Evolutionary conservation across 2,888 invertebrate species (phyloP), one percentile per base, ranked within the genome.

Genomic region (Bibio marci): DNA sequence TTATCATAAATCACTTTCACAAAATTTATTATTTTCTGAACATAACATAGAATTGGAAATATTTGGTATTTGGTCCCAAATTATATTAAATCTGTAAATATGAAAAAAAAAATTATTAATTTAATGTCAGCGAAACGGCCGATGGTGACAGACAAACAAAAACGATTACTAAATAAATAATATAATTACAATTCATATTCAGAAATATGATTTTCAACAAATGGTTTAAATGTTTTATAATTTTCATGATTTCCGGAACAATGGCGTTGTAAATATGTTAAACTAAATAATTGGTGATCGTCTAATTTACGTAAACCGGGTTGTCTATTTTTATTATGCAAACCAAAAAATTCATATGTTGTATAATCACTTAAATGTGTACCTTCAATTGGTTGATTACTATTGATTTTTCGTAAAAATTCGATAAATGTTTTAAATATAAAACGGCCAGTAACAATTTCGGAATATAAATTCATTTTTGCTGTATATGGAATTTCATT

Each of bases 261-360:
- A 41, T 60, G 59, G 41, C 57, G 56, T 41, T 61, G 61, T 56
- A 61, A 54, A 41, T 56, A 55, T 22, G 57, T 50, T 18, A 61
- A 43, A 3, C 58, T 54, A 35, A 57, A 61, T n/a, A 60, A 49
- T 44, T 61, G 58, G 28, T 58, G 56, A 42, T 58, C 56, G 31
- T 57, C 55, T 26, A 48, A 53, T n/a, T 55, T 53, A 13, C 59
- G 52, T 38, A 61, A 44, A 1, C 60, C 61, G 1, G 58, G 56
- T 38, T 60, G 45, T 1, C 59, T 52, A 26, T 52, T 47, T 1
- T 55, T 51, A 31, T 52, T 49, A 8, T 50, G 54, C 13, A 60
- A 43, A 3, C 53, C 52, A 22, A 60, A 38, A 17, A 51, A 50
- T 39, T 55, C 52, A 41, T 59, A 58, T 17, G 55, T 55, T 17